phyloP scores from a whole-genome alignment of 2,797 vertebrate genomes.

The Cuculus canorus region DNA sequence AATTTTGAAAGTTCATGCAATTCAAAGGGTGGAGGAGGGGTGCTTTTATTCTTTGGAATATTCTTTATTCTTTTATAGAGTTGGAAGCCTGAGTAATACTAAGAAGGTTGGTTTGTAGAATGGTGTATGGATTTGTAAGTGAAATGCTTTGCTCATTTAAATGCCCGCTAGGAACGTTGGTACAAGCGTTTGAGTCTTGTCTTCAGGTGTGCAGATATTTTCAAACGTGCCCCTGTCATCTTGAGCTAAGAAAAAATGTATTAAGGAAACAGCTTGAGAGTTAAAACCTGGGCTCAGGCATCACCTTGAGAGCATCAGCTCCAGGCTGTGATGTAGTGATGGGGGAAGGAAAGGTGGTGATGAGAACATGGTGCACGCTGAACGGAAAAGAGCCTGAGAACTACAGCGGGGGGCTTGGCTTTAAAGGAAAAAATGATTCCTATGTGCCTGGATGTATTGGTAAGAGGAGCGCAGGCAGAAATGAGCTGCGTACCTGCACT shows the following conservation, averaged over 20 bases:
- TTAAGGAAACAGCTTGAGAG: background rate
- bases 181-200: background rate
- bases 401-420: background rate
- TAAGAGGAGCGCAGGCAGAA: background rate
- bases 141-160: accelerated
- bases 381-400: background rate
- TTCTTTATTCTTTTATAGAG: background rate
- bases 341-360: background rate
- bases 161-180: background rate
- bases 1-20: background rate
- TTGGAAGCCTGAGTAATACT: background rate
- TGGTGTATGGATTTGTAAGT: background rate
- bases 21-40: background rate
- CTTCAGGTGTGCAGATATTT: background rate
- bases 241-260: background rate
- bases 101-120: background rate
- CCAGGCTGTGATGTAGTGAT: background rate
- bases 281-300: accelerated
- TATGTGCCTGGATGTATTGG: accelerated
- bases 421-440: background rate
- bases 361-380: background rate
- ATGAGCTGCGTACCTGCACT: background rate
- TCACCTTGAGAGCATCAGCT: background rate
- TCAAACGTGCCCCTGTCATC: background rate
- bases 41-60: background rate